Evolutionary conservation across 2,113 vertebrate species (phyloP).

Genomic region (Setophaga petechia): DNA sequence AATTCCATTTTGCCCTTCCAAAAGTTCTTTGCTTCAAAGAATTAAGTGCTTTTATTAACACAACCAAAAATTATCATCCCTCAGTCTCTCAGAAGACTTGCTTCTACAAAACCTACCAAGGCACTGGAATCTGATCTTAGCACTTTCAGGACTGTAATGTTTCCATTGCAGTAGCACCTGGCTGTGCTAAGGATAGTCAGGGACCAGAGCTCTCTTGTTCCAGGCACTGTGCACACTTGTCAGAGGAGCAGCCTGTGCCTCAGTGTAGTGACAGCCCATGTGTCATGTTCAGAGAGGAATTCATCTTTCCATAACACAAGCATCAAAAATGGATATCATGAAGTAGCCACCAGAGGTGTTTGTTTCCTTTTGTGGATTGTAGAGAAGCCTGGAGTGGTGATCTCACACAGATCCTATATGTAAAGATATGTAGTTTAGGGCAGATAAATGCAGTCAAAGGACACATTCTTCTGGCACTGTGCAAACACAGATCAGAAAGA

Average conservation of each 20-base stretch:
- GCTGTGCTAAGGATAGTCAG: not conserved
- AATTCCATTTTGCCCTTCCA: not conserved
- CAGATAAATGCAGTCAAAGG: not conserved
- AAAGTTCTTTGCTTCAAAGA: not conserved
- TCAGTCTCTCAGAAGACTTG: not conserved
- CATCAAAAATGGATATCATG: not conserved
- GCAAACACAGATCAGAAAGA: not conserved
- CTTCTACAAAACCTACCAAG: not conserved
- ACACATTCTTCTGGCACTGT: not conserved
- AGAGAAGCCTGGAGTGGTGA: not conserved
- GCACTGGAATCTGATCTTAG: not conserved
- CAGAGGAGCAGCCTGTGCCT: not conserved
- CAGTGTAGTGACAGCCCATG: not conserved
- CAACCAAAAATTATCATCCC: not conserved
- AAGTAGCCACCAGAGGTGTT: not conserved
- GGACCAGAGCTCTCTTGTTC: not conserved
- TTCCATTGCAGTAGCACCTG: not conserved
- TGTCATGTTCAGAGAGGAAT: not conserved
- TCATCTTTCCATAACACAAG: not conserved
- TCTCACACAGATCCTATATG: not conserved
- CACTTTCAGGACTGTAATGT: not conserved
- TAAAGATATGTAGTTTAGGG: not conserved
- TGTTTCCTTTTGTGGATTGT: not conserved
- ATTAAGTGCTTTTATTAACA: not conserved
- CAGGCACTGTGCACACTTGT: rapidly evolving